A percentile compares a stretch with the other conserved stretches of the same genome.
phyloP scores from a whole-genome alignment of 2,797 vertebrate genomes.

The Etheostoma nigrum region DNA sequence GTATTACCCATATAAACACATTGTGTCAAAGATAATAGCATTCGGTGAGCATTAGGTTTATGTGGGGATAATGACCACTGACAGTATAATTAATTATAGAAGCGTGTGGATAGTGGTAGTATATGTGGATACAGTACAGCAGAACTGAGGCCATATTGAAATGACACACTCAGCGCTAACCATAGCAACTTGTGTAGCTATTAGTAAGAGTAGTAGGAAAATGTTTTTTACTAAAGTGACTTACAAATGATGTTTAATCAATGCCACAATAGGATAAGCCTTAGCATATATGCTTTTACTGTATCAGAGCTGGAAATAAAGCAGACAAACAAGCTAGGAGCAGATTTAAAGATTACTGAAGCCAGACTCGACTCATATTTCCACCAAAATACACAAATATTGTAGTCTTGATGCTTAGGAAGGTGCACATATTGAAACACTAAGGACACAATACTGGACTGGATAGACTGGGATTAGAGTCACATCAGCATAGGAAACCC shows the following conservation, averaged over 20 bases:
- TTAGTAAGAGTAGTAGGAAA: too few relatives aligned
- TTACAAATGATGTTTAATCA: too few relatives aligned
- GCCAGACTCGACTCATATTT: neutral
- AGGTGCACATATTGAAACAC: neutral
- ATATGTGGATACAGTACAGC: neutral
- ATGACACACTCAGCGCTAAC: neutral
- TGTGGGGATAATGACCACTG: neutral
- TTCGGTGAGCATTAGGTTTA: neutral
- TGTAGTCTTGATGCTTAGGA: slow-evolving; percentile 1
- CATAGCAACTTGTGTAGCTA: slow-evolving; percentile 24
- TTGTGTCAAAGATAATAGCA: neutral
- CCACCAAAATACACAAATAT: neutral
- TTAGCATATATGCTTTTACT: neutral
- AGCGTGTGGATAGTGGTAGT: neutral
- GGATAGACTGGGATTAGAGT: neutral
- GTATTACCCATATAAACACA: neutral
- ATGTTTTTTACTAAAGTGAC: neutral
- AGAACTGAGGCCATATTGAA: neutral
- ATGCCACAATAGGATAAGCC: too few relatives aligned
- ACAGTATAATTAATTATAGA: neutral
- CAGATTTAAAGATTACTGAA: neutral
- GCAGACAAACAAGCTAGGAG: neutral
- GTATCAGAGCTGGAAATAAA: neutral
- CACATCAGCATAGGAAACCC: neutral
- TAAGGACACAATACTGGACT: neutral